Base-by-base conservation (phyloP, 2,797 vertebrate genomes). In the Tenualosa thibaudeaui region DNA sequence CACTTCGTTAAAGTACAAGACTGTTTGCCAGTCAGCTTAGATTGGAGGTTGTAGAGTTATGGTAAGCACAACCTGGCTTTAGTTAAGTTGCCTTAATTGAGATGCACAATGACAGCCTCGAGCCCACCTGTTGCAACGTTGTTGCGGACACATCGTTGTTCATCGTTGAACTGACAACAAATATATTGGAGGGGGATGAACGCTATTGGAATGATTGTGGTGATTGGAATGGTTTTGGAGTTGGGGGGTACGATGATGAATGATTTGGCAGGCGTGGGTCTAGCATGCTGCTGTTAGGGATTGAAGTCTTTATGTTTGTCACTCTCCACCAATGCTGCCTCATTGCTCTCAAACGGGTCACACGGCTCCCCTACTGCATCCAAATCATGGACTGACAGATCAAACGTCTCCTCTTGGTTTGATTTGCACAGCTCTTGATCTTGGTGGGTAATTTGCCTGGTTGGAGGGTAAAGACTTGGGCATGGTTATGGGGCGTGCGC, bases 21-120 rank as follows among this genome's bases (percentile, higher is more conserved):
- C 12, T 71, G 65, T 68, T 68, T 68, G 68, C 68, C 68, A 75
- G 15, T 75, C 68, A 75, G 68, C 37, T 75, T 7, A 37, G 37
- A 40, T 75, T 5, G 12, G 31, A 37, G 31, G 65, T 40, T 17
- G 37, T 13, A 19, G 68, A 75, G 37, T 43, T 15, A 75, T 0
- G 1, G 68, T 75, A 75, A 75, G 43, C 68, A 75, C 68, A 75
- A 43, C 68, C 68, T 75, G 68, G 15, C 68, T 43, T 10, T 4
- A 17, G 15, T 31, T 75, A 37, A 17, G 68, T 19, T 43, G 5
- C 68, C 68, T 43, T 75, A 19, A 43, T 75, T 17, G 26, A 5
- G 43, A 75, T 15, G 17, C 68, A 40, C 31, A 17, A 31, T 15
- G 15, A 40, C 13, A 40, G 37, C 37, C 13, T 7, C 68, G 6